Evolutionary conservation across 2,797 vertebrate species (phyloP), one percentile per base, ranked within the genome.

Genomic region (Lophius americanus): DNA sequence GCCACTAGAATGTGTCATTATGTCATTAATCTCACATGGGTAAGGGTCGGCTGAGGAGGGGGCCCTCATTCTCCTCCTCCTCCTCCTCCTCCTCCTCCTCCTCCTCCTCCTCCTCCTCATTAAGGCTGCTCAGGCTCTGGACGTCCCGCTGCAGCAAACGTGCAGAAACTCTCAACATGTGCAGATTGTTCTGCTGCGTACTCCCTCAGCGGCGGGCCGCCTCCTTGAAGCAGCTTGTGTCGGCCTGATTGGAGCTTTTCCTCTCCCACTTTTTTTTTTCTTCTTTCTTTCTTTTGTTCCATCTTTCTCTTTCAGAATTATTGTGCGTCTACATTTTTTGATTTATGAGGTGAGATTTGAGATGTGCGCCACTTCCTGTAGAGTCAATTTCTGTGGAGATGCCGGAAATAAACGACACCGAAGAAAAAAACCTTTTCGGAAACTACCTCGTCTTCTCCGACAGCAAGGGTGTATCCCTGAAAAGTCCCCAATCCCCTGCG

Each of bases 21-120:
- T 81, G 82, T 79, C 91, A 91, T 83, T 79, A 61, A 81, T 73
- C 87, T 92, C 91, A 91, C 82, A 79, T 91, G 91, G 92, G 83
- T 84, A 90, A 91, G 86, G 70, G 63, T 75, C 23, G 23, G 23
- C 23, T 68, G 43, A 68, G 73, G 73, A 83, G 81, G 60, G 65
- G 75, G 78, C 57, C 64, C 63, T 82, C 74, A 87, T 78, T 82
- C 58, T 54, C 43, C 76, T 68, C 23, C 23, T 23, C 23, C 2
- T 81, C 84, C 76, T 51, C 60, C 54, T 67, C 79, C 60, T 81
- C 84, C 76, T 51, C 60, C 54, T 67, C 79, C 60, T 39, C 62
- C 10, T 54, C 69, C 70, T 60, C 37, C 37, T 58, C 33, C 70
- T 51, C 63, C 50, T 39, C 56, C 67, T 62, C 65, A 73, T 83